Base-by-base conservation (phyloP, 2,797 vertebrate genomes). In the Tokudaia muenninki region DNA sequence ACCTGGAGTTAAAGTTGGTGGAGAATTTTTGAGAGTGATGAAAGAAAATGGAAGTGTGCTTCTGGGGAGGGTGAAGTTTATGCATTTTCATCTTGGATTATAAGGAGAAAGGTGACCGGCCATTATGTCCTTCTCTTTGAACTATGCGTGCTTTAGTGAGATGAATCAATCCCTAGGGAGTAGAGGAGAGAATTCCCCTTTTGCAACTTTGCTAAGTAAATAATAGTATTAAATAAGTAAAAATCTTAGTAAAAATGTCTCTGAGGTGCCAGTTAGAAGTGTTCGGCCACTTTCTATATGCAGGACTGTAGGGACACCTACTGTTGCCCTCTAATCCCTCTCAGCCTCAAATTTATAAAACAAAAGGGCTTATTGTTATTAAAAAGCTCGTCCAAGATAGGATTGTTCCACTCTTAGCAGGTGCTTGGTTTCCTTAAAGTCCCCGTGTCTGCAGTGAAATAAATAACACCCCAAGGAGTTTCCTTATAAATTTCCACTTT, bases 131-230 rank as follows among this genome's bases (percentile, higher is more conserved):
- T 94, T 87, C n/a, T 70, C 24, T 84, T n/a, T 90, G 44, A 94
- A 87, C 52, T 67, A 55, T 63, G 19, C 84, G 29, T 86, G 31
- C 91, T 70, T 41, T 72, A 63, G 12, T 22, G 16, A 95, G 78
- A 70, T 22, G 74, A 55, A 9, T 87, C 82, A 6, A 52, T 90
- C 93, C 57, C 31, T 92, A 31, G 74, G 65, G 55, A 81, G 55
- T 41, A 63, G 77, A 9, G 34, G 50, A 4, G 81, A 52, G 88
- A 57, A 74, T 19, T 86, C n/a, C 41, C 94, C 82, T 50, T 87
- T 70, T 87, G 52, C 89, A 52, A 84, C 44, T 61, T 94, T 86
- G 12, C 44, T 84, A 90, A 84, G 80, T 86, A 78, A 87, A 34
- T 34, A 90, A 55, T 50, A 82, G 57, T 57, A 84, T 59, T 31